Conservation (phyloP, 2,797 vertebrate genomes). For the Protosalanx chinensis region DNA sequence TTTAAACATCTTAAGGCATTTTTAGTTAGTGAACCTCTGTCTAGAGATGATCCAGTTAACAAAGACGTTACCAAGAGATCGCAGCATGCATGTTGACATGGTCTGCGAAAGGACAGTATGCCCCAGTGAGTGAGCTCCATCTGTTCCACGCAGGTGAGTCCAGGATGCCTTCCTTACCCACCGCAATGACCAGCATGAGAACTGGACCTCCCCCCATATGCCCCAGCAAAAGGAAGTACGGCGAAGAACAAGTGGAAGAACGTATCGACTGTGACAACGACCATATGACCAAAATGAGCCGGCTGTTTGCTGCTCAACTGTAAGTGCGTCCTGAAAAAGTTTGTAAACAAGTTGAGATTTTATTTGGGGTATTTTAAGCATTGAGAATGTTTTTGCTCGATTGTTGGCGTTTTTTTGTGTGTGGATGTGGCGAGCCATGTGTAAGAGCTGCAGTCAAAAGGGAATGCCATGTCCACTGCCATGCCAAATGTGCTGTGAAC, state of each 20-base stretch:
- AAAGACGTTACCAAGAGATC: not conserved
- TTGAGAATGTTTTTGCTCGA: not conserved
- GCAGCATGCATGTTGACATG: too few species aligned
- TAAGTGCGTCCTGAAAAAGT: conserved; percentile 65
- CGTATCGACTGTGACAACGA: conserved; percentile 87
- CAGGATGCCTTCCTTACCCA: conserved; percentile 83
- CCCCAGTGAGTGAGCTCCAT: conserved; percentile 48
- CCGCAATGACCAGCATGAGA: conserved; percentile 79
- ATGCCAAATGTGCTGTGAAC: not conserved
- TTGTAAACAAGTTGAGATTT: not conserved
- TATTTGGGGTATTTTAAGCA: not conserved
- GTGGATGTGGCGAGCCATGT: not conserved
- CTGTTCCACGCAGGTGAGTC: conserved; percentile 81
- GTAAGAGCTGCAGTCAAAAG: conserved; percentile 3
- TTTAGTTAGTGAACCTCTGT: too few species aligned
- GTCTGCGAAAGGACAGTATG: too few species aligned
- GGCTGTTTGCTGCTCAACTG: conserved; percentile 88
- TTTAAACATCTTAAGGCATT: too few species aligned
- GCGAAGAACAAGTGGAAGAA: conserved; percentile 83
- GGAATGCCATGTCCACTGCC: conserved; percentile 4
- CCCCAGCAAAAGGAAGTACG: conserved; percentile 90
- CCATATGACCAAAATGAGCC: conserved; percentile 91
- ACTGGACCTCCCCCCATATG: conserved; percentile 86
- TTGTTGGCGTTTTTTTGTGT: not conserved
- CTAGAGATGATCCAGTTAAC: too few species aligned